Evolutionary conservation across 2,797 vertebrate species (phyloP).

Genomic region (Platalea minor): DNA sequence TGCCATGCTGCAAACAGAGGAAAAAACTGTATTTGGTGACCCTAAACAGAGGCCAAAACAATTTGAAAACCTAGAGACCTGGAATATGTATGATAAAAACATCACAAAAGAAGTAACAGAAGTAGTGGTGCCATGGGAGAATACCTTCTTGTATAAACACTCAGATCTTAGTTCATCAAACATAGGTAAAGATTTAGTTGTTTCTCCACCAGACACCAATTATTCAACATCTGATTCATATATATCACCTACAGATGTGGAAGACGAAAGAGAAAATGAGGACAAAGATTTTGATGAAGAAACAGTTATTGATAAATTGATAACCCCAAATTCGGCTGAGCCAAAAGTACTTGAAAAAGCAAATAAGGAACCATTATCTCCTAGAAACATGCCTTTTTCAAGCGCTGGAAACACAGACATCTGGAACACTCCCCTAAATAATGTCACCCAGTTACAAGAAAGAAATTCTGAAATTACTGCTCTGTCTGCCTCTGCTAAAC

Average conservation of each 20-base stretch:
- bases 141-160: slow-evolving; percentile 73
- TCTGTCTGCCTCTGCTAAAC: not conserved
- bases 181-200: slow-evolving; percentile 62
- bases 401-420: not conserved
- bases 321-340: not conserved
- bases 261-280: slow-evolving; percentile 69
- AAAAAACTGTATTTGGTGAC: not conserved
- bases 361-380: not conserved
- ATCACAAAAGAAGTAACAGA: slow-evolving; percentile 53
- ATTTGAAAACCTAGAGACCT: slow-evolving; percentile 58
- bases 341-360: not conserved
- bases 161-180: slow-evolving; percentile 68
- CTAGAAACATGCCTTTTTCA: slow-evolving; percentile 16
- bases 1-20: slow-evolving; percentile 2
- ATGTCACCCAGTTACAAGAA: not conserved
- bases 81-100: slow-evolving; percentile 69
- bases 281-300: slow-evolving; percentile 41
- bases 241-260: slow-evolving; percentile 72
- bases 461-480: not conserved
- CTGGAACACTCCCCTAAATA: slow-evolving; percentile 39
- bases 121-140: slow-evolving; percentile 71
- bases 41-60: not conserved
- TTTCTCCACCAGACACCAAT: slow-evolving; percentile 79
- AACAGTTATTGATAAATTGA: not conserved
- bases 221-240: slow-evolving; percentile 81